Base-by-base conservation (phyloP, 64 coral and sea anemone genomes). In the Astreopora myriophthalma region DNA sequence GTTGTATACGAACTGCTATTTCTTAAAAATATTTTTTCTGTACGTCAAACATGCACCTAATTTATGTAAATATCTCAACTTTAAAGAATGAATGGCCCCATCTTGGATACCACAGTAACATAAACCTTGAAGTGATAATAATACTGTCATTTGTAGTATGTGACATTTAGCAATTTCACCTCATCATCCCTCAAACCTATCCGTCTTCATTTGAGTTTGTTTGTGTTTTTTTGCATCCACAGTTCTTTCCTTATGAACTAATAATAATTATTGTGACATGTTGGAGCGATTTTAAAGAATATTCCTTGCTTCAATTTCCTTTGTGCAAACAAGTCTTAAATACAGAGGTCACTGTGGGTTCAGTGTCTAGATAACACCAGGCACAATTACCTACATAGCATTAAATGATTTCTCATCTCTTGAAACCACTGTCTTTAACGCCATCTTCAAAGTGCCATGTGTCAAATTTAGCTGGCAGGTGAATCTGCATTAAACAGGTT, bases 401-500 rank as follows among this genome's bases (percentile, higher is more conserved):
- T 79, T 57, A 12, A 79, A 79, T 27, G 76, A 79, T 52, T 79
- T 17, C 33, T 36, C 76, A 42, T 37, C 37, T 42, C 32, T 40
- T 46, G 63, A 25, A 68, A 40, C 64, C 31, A 26, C 60, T 39
- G 58, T 38, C 25, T 8, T 46, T 35, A 87, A 33, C 71, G 44
- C 84, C 24, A 64, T 27, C 74, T 40, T 89, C 19, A 89, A 76
- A 1, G 17, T 24, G 5, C 13, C 87, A 64, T 64, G 87, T 63
- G 9, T 57, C 48, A 62, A 89, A 89, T 23, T 32, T 63, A 52
- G 73, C 9, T 37, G 87, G 87, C 13, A 82, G 60, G 17, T 81
- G 75, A 13, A 90, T 19, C 23, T 90, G 38, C 42, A 81, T 66
- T 32, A 85, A 40, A 30, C 80, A 85, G 20, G 80, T 85, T 16